Conservation (phyloP, 1,140 invertebrate species). For the Diabrotica virgifera region DNA sequence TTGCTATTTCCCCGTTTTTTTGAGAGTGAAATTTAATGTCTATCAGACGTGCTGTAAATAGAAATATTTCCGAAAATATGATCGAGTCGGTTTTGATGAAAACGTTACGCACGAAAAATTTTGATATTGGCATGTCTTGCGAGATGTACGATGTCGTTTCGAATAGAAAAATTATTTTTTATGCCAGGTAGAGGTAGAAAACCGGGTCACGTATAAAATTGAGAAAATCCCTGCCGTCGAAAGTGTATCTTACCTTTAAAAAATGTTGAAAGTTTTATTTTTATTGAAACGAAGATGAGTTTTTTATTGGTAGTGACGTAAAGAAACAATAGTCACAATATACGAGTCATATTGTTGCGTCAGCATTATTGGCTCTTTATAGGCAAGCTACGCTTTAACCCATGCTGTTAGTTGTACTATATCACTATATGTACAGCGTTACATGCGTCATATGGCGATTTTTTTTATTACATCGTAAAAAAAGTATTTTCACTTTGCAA, state of each 20-base stretch:
- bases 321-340: too few relatives aligned
- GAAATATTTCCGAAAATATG: background rate
- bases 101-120: background rate
- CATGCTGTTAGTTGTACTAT: too few relatives aligned
- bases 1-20: background rate
- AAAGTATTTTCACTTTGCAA: too few relatives aligned
- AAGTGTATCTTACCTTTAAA: background rate
- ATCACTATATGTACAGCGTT: too few relatives aligned
- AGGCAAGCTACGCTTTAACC: too few relatives aligned
- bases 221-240: background rate
- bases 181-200: background rate
- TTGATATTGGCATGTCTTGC: background rate
- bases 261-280: background rate
- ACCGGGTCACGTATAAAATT: background rate
- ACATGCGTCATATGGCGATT: too few relatives aligned
- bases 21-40: background rate
- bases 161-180: background rate
- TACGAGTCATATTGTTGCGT: too few relatives aligned
- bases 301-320: background rate
- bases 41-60: slow-evolving; percentile 1
- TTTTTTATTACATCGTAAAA: too few relatives aligned
- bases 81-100: background rate
- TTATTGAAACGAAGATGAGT: background rate
- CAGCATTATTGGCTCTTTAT: too few relatives aligned
- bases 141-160: background rate